phyloP scores from a whole-genome alignment of 2,113 vertebrate genomes.

The Odontophorus gujanensis region DNA sequence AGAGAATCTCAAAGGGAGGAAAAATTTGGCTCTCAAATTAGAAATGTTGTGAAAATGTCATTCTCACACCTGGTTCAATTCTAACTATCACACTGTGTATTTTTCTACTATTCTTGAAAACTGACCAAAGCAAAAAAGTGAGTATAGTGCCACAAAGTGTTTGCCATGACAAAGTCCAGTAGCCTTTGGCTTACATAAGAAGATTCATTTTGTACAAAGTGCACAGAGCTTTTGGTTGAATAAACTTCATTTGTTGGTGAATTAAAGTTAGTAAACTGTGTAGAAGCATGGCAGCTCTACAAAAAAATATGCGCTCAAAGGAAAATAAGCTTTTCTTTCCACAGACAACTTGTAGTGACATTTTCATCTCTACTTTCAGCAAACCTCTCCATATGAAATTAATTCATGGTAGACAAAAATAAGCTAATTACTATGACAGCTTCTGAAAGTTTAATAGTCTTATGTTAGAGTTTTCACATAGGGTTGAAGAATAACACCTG shows the following conservation, averaged over 20 bases:
- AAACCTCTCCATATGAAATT: background rate
- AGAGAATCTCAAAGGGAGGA: background rate
- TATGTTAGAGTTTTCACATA: background rate
- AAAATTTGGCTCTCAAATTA: background rate
- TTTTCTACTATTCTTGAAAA: background rate
- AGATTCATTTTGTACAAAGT: background rate
- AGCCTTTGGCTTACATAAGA: background rate
- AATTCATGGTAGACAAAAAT: background rate
- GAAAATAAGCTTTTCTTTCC: background rate
- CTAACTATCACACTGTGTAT: background rate
- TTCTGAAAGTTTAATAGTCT: background rate
- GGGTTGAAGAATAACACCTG: background rate
- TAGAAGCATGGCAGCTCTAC: background rate
- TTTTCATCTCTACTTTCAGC: background rate
- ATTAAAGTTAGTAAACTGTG: background rate
- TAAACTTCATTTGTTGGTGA: background rate
- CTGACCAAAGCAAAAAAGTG: background rate
- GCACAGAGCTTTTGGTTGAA: background rate
- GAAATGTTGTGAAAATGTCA: background rate
- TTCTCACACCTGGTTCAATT: background rate
- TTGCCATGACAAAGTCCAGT: background rate
- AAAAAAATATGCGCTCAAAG: background rate
- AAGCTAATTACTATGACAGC: background rate
- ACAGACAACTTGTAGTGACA: accelerated
- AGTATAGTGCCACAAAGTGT: background rate